Evolutionary conservation across 1,140 invertebrate species (phyloP), one percentile per base, ranked within the genome.

Genomic region (Bombus consobrinus): DNA sequence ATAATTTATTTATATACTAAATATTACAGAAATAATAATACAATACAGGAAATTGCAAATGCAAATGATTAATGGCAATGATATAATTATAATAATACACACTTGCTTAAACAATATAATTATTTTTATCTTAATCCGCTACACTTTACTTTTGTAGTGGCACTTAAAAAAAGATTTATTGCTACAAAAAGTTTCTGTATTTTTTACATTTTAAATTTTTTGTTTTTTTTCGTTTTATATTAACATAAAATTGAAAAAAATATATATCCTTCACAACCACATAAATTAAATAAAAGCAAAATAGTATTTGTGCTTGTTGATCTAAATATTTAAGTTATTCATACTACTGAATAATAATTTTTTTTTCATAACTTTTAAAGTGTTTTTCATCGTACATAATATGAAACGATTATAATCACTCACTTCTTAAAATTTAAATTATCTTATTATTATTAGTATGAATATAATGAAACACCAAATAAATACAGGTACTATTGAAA

Each of bases 1-100:
- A 88, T 93, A 91, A 84, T 93, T 89, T 83, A 85, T 87, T 83
- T 90, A 88, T 89, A 88, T 91, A 90, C 88, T 93, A 93, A 87
- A 90, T 91, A 88, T 91, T 94, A 93, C 92, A 91, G 88, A 93
- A 89, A 91, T 84, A 88, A 88, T 90, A 92, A 90, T 88, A 87
- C 91, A 68, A 81, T 85, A 82, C 81, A 88, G 82, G 85, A 71
- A 85, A 90, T 91, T 86, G 87, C 91, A 93, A 92, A 93, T 93
- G 91, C 92, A 90, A 91, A 88, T 87, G 92, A 88, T 91, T 88
- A 87, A 78, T 88, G 83, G 79, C 87, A 87, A 85, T 91, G 69
- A 82, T 73, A 87, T 79, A 69, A 81, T 83, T 74, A 39, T 64
- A 86, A 84, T 83, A 86, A 84, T 83, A 86, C 75, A 90, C 76